These are phyloP conservation scores for Chaunax sp. DNA, from an alignment of 2,797 vertebrate species.

Conservation along the genomic window DNA sequence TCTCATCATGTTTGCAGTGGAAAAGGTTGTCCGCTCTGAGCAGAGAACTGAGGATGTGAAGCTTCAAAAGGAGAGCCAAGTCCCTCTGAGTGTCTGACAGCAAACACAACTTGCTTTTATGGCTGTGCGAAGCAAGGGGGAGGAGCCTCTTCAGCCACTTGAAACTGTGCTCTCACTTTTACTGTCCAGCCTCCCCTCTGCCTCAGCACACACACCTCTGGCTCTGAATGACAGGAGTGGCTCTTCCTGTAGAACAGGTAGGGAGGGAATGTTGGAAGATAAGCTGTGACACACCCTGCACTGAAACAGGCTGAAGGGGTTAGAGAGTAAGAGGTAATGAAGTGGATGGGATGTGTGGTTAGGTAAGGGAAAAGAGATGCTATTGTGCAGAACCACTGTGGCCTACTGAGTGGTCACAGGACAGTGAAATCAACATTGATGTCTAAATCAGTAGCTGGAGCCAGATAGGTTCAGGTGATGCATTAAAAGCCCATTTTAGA, in stretches of 20 bases:
- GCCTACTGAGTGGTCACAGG: constrained; percentile 1
- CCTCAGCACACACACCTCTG: constrained; percentile 34
- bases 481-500: background rate
- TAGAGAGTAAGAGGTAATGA: constrained; percentile 12
- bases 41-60: constrained; percentile 58
- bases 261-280: constrained; percentile 73
- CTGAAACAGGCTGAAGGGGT: constrained; percentile 33
- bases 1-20: constrained; percentile 23
- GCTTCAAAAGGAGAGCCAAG: constrained; percentile 83
- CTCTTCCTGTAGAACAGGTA: constrained; percentile 83
- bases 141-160: constrained; percentile 43
- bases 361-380: background rate
- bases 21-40: constrained; percentile 33
- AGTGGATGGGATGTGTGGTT: constrained; percentile 19
- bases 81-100: constrained; percentile 81
- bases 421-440: background rate
- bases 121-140: constrained; percentile 33
- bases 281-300: constrained; percentile 77
- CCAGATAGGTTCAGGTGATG: background rate
- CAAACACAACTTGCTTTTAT: constrained; percentile 69
- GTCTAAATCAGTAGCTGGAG: background rate
- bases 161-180: constrained; percentile 72
- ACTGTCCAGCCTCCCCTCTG: constrained; percentile 28
- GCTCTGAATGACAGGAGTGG: constrained; percentile 65
- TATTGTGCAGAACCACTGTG: background rate